Evolutionary conservation across 2,113 vertebrate species (phyloP).

Genomic region (Chamaea fasciata): DNA sequence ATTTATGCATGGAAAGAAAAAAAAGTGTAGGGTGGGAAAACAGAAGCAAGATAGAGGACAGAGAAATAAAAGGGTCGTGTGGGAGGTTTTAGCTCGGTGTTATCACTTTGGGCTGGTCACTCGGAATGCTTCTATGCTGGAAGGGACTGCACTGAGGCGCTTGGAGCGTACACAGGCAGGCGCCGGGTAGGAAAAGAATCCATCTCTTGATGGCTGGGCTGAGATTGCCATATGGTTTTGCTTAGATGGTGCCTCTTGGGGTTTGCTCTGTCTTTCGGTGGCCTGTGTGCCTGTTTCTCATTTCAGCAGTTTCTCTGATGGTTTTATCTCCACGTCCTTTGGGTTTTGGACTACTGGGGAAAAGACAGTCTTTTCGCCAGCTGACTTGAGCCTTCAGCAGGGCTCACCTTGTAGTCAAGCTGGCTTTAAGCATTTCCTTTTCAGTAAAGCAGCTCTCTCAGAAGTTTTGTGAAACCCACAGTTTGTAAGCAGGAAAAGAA

Average conservation of each 20-base stretch:
- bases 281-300: constrained; percentile 23
- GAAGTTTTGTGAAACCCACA: not conserved
- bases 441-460: not conserved
- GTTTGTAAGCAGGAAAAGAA: not conserved
- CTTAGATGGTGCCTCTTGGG: constrained; percentile 6
- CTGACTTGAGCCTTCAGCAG: constrained; percentile 3
- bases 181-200: not conserved
- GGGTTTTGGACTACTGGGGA: not conserved
- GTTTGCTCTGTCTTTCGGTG: not conserved
- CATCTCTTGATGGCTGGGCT: not conserved
- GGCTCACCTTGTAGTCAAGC: not conserved
- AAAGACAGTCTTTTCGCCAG: not conserved
- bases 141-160: accelerated
- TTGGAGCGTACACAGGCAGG: not conserved
- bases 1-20: not conserved
- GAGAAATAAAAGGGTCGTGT: not conserved
- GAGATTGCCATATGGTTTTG: constrained; percentile 22
- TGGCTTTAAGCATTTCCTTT: constrained; percentile 16
- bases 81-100: not conserved
- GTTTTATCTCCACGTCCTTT: not conserved
- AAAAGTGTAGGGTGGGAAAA: accelerated
- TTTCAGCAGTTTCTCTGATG: constrained; percentile 29
- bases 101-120: not conserved
- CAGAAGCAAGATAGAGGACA: not conserved
- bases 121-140: not conserved